A percentile compares a stretch with the other conserved stretches of the same genome.
Conservation (phyloP, 2,888 invertebrate genomes). For the Hydrotaea diabolus region DNA sequence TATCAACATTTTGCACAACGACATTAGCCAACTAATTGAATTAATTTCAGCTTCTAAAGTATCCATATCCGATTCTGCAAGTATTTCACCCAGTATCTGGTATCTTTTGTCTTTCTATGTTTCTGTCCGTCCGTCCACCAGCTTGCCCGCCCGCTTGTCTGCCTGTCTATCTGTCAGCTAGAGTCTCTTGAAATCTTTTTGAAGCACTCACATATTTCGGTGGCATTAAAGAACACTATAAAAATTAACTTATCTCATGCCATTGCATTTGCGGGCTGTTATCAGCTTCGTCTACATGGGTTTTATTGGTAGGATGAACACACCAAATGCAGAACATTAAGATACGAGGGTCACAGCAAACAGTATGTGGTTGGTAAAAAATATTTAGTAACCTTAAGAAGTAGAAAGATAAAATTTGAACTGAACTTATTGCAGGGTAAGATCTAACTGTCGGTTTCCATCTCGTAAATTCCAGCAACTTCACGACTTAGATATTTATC, state of each 20-base stretch:
- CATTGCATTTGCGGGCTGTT: background rate
- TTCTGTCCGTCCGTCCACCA: background rate
- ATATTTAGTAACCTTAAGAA: background rate
- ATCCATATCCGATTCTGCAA: background rate
- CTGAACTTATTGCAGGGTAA: no score
- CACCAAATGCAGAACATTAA: background rate
- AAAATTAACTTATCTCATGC: background rate
- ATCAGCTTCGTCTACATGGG: background rate
- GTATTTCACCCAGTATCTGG: background rate
- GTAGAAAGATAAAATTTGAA: no score
- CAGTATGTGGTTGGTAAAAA: background rate
- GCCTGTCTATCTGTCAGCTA: background rate
- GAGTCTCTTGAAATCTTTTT: background rate
- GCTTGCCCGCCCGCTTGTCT: background rate
- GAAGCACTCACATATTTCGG: background rate
- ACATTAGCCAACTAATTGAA: conserved; percentile 5
- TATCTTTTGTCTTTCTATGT: background rate
- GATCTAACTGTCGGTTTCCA: no score
- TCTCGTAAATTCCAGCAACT: no score
- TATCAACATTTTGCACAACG: background rate
- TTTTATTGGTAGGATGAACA: background rate
- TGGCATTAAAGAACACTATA: background rate
- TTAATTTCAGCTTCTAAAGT: conserved; percentile 1
- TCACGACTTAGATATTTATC: no score
- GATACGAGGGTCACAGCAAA: background rate